phyloP scores from a whole-genome alignment of 2,888 invertebrate species.

The Arge pagana region DNA sequence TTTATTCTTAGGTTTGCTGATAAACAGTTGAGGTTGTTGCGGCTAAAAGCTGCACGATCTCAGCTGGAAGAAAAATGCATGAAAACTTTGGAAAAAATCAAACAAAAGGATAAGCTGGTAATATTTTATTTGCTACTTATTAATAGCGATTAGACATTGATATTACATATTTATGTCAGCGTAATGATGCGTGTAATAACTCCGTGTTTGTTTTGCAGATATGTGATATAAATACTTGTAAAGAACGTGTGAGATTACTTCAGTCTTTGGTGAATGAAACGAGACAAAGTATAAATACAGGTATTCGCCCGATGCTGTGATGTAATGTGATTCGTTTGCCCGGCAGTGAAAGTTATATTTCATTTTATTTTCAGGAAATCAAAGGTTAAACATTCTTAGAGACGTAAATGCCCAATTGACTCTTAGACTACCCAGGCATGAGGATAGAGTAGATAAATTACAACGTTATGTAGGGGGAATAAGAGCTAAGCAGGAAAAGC shows the following conservation, averaged over 20 bases:
- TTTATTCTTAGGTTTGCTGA: constrained; percentile 67
- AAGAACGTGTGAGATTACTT: constrained; percentile 64
- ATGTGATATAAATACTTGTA: constrained; percentile 66
- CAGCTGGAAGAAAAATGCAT: constrained; percentile 64
- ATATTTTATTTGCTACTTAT: constrained; percentile 12
- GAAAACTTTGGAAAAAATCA: constrained; percentile 58
- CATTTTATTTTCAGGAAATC: constrained; percentile 51
- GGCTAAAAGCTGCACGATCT: constrained; percentile 63
- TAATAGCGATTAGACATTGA: too few relatives aligned
- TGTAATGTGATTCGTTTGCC: constrained; percentile 1
- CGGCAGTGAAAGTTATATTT: neutral
- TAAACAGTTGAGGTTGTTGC: constrained; percentile 65
- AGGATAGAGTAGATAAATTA: constrained; percentile 66
- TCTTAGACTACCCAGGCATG: constrained; percentile 66
- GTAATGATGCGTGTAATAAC: constrained; percentile 6
- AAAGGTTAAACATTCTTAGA: constrained; percentile 51
- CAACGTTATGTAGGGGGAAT: constrained; percentile 63
- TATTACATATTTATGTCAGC: neutral
- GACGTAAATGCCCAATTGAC: constrained; percentile 57
- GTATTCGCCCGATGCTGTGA: too few relatives aligned
- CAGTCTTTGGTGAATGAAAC: constrained; percentile 64
- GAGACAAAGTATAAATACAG: constrained; percentile 56
- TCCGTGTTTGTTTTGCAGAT: constrained; percentile 51
- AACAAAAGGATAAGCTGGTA: constrained; percentile 55
- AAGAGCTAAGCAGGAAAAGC: constrained; percentile 60